phyloP scores from a whole-genome alignment of 2,797 vertebrate genomes.

The Heteromormyrus szaboi region DNA sequence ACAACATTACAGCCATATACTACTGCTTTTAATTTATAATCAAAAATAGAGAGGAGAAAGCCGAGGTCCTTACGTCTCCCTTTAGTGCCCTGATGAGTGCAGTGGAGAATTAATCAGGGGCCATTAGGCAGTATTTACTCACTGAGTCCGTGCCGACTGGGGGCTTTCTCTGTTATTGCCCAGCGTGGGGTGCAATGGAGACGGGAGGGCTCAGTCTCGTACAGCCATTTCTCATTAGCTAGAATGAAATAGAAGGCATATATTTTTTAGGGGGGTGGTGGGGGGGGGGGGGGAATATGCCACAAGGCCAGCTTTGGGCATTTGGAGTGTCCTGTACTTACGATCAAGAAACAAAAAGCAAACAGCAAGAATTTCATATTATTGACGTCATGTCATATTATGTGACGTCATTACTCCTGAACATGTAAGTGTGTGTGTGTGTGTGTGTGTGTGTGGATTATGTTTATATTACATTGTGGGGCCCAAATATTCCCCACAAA shows the following conservation, averaged over 20 bases:
- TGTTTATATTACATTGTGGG: no score
- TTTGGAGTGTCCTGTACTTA: background rate
- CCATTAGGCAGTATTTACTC: slow-evolving; percentile 22
- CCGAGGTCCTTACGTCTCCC: slow-evolving; percentile 7
- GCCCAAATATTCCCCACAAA: no score
- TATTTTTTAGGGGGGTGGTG: background rate
- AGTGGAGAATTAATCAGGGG: slow-evolving; percentile 18
- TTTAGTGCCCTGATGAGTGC: slow-evolving; percentile 19
- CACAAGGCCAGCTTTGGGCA: background rate
- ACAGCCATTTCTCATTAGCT: slow-evolving; percentile 9
- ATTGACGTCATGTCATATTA: no score
- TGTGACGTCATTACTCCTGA: background rate
- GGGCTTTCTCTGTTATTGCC: slow-evolving; percentile 15
- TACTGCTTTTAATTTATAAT: slow-evolving; percentile 22
- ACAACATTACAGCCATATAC: slow-evolving; percentile 20
- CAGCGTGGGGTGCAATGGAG: slow-evolving; percentile 7
- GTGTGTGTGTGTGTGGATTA: no score
- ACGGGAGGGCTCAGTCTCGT: background rate
- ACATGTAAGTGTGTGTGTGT: background rate
- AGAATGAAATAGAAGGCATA: slow-evolving; percentile 2
- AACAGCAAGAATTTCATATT: background rate
- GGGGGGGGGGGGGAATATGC: background rate
- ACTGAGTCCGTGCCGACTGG: background rate
- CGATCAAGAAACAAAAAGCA: background rate
- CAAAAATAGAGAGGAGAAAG: slow-evolving; percentile 17